Percentiles rank a stretch among this genome's conserved stretches.
Evolutionary conservation across 1,140 invertebrate species (phyloP).

Genomic region (Octopus sinensis): DNA sequence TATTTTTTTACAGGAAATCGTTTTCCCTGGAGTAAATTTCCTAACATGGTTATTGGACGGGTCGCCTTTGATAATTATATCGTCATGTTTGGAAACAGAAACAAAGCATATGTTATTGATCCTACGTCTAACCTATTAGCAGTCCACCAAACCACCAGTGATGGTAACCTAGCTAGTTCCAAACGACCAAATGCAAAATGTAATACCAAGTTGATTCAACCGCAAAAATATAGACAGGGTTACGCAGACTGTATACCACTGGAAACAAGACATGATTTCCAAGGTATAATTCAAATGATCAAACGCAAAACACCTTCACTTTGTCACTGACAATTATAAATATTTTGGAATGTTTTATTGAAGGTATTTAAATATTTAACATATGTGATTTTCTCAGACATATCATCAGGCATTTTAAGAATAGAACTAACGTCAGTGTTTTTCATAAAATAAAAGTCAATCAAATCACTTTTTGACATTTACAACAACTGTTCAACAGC

Average conservation of each 20-base stretch:
- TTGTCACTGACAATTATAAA: not conserved
- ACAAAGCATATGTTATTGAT: conserved; percentile 20
- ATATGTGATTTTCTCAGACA: too few relatives aligned
- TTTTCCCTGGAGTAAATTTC: conserved; percentile 24
- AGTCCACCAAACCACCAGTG: conserved; percentile 19
- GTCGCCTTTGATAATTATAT: conserved; percentile 19
- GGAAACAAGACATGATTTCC: not conserved
- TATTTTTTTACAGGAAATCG: conserved; percentile 23
- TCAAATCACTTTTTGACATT: too few relatives aligned
- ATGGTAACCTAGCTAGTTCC: conserved; percentile 8
- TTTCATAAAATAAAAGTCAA: too few relatives aligned
- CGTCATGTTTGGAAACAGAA: not conserved
- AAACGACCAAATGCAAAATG: not conserved
- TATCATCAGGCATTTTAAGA: too few relatives aligned
- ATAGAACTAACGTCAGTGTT: too few relatives aligned
- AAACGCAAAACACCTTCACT: not conserved
- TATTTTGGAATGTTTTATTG: too few relatives aligned
- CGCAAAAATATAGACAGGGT: not conserved
- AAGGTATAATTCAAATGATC: not conserved
- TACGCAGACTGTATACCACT: not conserved
- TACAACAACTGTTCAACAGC: too few relatives aligned
- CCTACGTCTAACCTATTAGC: conserved; percentile 13
- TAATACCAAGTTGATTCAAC: not conserved
- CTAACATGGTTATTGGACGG: conserved; percentile 21
- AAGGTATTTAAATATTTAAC: too few relatives aligned